Evolutionary conservation across 2,113 vertebrate genomes (phyloP).

Genomic region (Melozone crissalis): DNA sequence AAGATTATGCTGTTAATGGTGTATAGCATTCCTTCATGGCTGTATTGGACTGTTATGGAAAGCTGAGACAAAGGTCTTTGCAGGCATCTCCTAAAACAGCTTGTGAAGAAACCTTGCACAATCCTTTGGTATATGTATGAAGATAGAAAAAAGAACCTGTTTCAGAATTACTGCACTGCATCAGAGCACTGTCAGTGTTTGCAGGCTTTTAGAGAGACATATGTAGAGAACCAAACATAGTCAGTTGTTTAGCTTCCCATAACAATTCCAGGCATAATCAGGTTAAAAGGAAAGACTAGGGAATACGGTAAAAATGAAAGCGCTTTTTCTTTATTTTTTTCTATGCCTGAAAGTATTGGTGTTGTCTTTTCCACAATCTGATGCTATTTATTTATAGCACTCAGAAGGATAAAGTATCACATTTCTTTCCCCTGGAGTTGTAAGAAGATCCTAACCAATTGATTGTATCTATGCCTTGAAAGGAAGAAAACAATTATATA

Average conservation of each 20-base stretch:
- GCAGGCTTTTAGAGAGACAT: background rate
- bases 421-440: background rate
- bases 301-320: background rate
- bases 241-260: background rate
- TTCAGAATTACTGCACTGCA: background rate
- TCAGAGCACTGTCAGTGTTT: background rate
- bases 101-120: background rate
- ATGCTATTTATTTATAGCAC: slow-evolving; percentile 3
- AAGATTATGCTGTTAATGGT: background rate
- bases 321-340: background rate
- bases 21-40: background rate
- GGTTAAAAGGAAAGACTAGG: background rate
- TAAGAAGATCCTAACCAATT: background rate
- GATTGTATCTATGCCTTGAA: slow-evolving; percentile 6
- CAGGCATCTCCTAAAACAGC: background rate
- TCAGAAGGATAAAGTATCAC: background rate
- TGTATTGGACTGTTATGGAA: background rate
- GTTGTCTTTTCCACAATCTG: background rate
- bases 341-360: background rate
- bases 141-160: background rate
- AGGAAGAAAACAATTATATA: background rate
- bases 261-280: background rate
- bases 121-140: background rate
- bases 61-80: background rate
- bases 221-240: background rate